phyloP scores from a whole-genome alignment of 2,888 invertebrate genomes.

The Torymus aiolomorphi region DNA sequence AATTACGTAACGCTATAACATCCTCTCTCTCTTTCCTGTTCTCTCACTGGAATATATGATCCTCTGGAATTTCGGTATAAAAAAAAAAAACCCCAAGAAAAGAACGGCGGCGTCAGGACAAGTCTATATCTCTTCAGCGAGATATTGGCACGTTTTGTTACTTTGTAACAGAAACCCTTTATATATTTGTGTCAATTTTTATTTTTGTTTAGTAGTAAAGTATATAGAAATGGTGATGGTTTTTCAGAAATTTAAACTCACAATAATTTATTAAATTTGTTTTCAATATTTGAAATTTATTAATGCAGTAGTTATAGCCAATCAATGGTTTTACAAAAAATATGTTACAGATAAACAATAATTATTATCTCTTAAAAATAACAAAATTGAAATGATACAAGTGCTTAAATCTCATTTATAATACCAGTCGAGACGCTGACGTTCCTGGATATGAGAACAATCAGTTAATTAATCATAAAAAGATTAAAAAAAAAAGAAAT shows the following conservation, averaged over 20 bases:
- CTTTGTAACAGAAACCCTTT: background rate
- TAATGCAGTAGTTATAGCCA: no score
- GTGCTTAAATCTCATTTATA: slow-evolving; percentile 30
- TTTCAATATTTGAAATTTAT: background rate
- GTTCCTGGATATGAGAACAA: slow-evolving; percentile 30
- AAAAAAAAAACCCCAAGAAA: background rate
- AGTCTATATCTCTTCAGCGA: background rate
- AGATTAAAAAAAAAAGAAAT: slow-evolving; percentile 25
- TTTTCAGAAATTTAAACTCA: background rate
- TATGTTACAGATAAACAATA: slow-evolving; percentile 3
- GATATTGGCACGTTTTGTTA: slow-evolving; percentile 42
- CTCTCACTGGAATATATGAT: slow-evolving; percentile 45
- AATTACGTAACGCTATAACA: slow-evolving; percentile 46
- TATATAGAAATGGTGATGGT: background rate
- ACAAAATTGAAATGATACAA: slow-evolving; percentile 19
- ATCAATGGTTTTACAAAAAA: background rate
- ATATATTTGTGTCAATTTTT: background rate
- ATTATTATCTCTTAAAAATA: slow-evolving; percentile 3
- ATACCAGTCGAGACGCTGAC: slow-evolving; percentile 13
- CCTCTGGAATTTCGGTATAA: slow-evolving; percentile 46
- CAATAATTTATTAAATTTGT: background rate
- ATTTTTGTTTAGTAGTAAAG: background rate
- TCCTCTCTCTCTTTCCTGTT: slow-evolving; percentile 25
- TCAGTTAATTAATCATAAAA: slow-evolving; percentile 28
- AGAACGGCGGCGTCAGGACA: background rate